A percentile compares a stretch with the other conserved stretches of the same genome.
These are phyloP conservation scores for Myrmecophaga tridactyla DNA, from an alignment of 2,113 vertebrate species.

Conservation along the genomic window DNA sequence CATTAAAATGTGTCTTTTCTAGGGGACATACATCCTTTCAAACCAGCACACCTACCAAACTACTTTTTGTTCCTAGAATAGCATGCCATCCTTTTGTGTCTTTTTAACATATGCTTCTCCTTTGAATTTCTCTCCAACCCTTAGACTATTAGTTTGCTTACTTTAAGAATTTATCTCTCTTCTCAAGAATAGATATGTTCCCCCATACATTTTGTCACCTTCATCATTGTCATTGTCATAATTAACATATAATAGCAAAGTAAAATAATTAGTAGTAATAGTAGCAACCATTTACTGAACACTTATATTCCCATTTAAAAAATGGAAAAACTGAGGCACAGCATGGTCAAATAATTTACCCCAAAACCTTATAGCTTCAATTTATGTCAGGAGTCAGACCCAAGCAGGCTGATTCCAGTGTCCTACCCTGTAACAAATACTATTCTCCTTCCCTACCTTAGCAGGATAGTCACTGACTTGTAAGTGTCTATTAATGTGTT, in stretches of 20 bases:
- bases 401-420: neutral
- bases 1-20: too few relatives aligned
- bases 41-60: too few relatives aligned
- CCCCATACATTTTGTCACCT: neutral
- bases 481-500: neutral
- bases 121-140: neutral
- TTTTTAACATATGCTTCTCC: neutral
- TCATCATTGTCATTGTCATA: neutral
- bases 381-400: neutral
- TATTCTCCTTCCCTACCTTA: neutral
- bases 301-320: neutral
- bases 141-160: neutral
- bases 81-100: rapidly evolving
- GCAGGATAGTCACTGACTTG: neutral
- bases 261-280: neutral
- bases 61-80: neutral
- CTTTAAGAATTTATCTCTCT: neutral
- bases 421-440: neutral
- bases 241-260: neutral
- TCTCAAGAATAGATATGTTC: neutral
- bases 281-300: too few relatives aligned
- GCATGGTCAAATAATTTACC: neutral
- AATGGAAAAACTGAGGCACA: neutral
- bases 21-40: too few relatives aligned
- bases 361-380: neutral